Base-by-base conservation (phyloP, 1,140 invertebrate species). In the Centruroides sculpturatus region DNA sequence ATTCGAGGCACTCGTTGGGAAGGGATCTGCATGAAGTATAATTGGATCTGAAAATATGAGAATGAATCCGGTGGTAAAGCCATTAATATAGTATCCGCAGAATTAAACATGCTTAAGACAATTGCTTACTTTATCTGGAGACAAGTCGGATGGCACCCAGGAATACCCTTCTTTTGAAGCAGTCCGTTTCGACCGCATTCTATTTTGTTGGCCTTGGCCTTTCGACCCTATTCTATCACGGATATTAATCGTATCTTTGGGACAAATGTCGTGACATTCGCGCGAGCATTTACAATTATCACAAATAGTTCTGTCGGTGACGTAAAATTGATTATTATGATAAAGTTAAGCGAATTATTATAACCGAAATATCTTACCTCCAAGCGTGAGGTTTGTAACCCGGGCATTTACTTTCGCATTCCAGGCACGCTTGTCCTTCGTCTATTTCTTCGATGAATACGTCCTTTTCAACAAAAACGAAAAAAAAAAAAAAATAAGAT, bases 251-350 rank as follows among this genome's bases (percentile, higher is more conserved):
- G 86, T 84, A 75, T 91, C 88, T 71, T 90, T 86, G 71, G 91
- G 88, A 74, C 86, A 90, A 60, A 92, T 83, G 67, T 89, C 87
- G 74, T 92, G 88, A 35, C 80, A 75, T 66, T 92, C 86, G 35
- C 89, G 79, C 3, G 87, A 84, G 75, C 89, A 94, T 68, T 90
- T 89, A 74, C 90, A 94, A 60, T 84, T 85, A 66, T 83, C 83
- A 73, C 90, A 94, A 62, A 86, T 86, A 71, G 88, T 89, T 73
- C 87, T 90, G 75, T 3, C 61, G 61, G 72, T 76, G 58, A 47
- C 51, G 67, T 65, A 46, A 63, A 41, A 6, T 5, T 8, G 41
- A 5, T 6, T 41, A 6, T 41, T 6, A 6, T 41, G 8, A 41
- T 41, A 41, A 41, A 41, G 5, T 6, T 41, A 6, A 41, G 5